Evolutionary conservation across 2,888 invertebrate genomes (phyloP), one percentile per base, ranked within the genome.

Genomic region (Agriopis marginaria): DNA sequence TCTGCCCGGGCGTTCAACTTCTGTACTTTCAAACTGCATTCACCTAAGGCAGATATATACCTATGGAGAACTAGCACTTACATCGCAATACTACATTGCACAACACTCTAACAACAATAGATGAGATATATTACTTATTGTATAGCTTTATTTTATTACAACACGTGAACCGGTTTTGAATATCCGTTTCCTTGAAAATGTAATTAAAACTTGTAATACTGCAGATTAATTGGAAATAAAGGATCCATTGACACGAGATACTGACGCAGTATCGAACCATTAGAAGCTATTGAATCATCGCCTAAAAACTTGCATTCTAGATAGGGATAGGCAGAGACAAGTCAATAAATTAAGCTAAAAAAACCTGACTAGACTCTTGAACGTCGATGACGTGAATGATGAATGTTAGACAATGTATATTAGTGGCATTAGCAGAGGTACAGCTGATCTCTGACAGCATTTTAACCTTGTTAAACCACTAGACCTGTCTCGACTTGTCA

Each of bases 341-440:
- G 83, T 82, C 82, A 81, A 90, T 89, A 89, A 88, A 88, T 88
- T 84, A 83, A 82, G 75, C 77, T 70, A 86, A 86, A 83, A 47
- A 88, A 87, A 86, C 82, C 73, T 76, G 84, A 79, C 82, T 82
- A 83, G 87, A 86, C 83, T 82, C 81, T 81, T 77, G 74, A 79
- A 74, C 73, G 80, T 76, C 86, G 87, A 87, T 89, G 91, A 90
- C 88, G 88, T 78, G 86, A 82, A 88, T 89, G 90, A 92, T 92
- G 87, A 90, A 90, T 92, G 89, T 84, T 80, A 76, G 79, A 87
- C 85, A 86, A 91, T 89, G 86, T 85, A 82, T 87, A 86, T 82
- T 79, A 82, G 88, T 88, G 88, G 84, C 86, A 89, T 90, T 90
- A 89, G 83, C 77, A 79, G 66, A 74, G 72, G 74, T 81, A 84